Percentiles rank a stretch among this genome's conserved stretches.
Evolutionary conservation across 2,888 invertebrate genomes (phyloP).

Genomic region (Abrostola tripartita): DNA sequence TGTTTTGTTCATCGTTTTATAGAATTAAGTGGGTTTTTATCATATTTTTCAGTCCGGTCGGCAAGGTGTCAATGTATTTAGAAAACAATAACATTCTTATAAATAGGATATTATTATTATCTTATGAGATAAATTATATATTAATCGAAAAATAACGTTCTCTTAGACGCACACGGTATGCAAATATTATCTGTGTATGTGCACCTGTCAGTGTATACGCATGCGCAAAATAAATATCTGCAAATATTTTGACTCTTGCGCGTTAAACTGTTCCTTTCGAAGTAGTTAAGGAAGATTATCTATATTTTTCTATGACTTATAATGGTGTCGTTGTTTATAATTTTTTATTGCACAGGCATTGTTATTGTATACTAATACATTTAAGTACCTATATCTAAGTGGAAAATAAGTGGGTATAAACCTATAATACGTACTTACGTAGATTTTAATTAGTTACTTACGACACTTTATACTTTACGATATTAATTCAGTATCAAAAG

Average conservation of each 20-base stretch:
- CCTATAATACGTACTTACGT: background rate
- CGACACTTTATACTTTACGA: background rate
- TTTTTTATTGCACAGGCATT: slow-evolving; percentile 16
- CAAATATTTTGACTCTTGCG: no score
- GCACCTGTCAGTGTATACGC: background rate
- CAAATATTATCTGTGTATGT: no score
- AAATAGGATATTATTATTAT: background rate
- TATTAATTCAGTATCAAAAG: no score
- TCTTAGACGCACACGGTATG: no score
- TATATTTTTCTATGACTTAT: no score
- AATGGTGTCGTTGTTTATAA: no score
- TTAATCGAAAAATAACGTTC: no score
- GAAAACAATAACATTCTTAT: background rate
- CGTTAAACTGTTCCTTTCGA: no score
- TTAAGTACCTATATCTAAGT: slow-evolving; percentile 13
- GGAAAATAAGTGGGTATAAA: background rate
- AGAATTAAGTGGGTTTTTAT: background rate
- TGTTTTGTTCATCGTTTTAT: slow-evolving; percentile 14
- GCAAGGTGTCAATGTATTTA: no score
- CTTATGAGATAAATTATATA: no score
- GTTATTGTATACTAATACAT: slow-evolving; percentile 34
- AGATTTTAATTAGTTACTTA: background rate
- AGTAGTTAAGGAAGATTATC: no score
- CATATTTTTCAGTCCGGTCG: no score
- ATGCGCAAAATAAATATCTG: background rate